Evolutionary conservation across 2,797 vertebrate genomes (phyloP).

Genomic region (Tenualosa ilisha): DNA sequence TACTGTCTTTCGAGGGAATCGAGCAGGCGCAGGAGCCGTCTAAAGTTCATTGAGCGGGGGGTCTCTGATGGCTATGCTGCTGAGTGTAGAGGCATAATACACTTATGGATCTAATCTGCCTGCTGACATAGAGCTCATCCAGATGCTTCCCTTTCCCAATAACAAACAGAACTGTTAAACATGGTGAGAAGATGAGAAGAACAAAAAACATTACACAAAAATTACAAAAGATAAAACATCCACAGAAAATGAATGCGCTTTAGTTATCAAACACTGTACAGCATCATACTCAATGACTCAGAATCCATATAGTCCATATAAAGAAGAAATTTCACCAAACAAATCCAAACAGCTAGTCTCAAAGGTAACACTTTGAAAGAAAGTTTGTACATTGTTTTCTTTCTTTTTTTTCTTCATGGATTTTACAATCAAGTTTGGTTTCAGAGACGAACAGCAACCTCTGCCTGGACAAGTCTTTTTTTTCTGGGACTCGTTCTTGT

Average conservation of each 20-base stretch:
- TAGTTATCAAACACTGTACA: slow-evolving; percentile 78
- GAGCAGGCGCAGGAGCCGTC: not conserved
- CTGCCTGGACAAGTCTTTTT: not conserved
- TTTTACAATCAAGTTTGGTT: slow-evolving; percentile 79
- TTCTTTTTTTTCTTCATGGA: slow-evolving; percentile 58
- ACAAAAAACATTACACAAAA: slow-evolving; percentile 58
- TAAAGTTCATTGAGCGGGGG: not conserved
- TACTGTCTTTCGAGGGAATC: not conserved
- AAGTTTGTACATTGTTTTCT: slow-evolving; percentile 76
- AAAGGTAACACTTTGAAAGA: slow-evolving; percentile 75
- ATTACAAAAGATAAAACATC: slow-evolving; percentile 66
- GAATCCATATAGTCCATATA: slow-evolving; percentile 74
- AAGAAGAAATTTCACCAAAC: slow-evolving; percentile 72
- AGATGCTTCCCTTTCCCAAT: slow-evolving; percentile 35
- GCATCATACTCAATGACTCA: slow-evolving; percentile 73
- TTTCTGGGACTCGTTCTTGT: slow-evolving; percentile 7
- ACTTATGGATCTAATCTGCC: not conserved
- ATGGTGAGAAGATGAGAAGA: slow-evolving; percentile 51
- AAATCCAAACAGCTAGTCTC: slow-evolving; percentile 73
- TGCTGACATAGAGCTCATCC: slow-evolving; percentile 2
- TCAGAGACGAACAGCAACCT: slow-evolving; percentile 59
- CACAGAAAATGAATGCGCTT: slow-evolving; percentile 65
- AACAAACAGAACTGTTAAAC: slow-evolving; percentile 56
- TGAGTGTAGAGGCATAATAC: not conserved
- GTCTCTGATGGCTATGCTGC: not conserved